These are phyloP conservation scores for Nothoprocta pentlandii DNA, from an alignment of 2,113 vertebrate species.

Conservation along the genomic window DNA sequence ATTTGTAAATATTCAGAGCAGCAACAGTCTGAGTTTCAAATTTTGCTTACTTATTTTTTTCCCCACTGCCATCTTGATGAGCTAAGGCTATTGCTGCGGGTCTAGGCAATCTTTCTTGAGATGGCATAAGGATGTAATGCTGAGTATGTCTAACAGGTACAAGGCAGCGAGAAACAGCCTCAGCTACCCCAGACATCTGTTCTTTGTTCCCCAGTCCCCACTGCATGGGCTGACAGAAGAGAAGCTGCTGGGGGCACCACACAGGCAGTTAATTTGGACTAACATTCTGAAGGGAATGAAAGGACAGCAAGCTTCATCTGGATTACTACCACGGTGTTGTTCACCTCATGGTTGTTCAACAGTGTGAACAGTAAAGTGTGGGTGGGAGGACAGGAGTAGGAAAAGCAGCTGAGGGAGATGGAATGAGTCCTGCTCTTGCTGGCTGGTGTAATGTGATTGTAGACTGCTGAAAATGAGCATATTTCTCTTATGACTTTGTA, in stretches of 20 bases:
- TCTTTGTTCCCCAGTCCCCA: neutral
- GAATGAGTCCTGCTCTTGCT: fast-evolving
- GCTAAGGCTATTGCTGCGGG: neutral
- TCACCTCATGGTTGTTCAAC: neutral
- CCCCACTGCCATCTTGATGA: fast-evolving
- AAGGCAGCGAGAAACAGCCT: neutral
- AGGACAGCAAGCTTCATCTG: neutral
- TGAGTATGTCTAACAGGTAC: neutral
- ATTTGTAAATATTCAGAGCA: conserved; percentile 1
- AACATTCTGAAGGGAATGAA: neutral
- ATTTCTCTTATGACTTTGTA: neutral
- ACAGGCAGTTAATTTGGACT: neutral
- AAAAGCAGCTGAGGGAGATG: neutral
- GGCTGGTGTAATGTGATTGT: neutral
- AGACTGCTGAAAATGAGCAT: neutral
- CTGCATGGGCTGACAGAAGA: fast-evolving
- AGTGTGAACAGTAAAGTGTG: neutral
- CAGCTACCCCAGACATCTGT: neutral
- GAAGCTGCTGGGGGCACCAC: neutral
- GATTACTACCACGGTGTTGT: neutral
- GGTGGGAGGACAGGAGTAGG: neutral
- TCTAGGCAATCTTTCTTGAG: neutral
- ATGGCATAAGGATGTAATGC: neutral
- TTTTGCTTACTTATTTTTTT: neutral
- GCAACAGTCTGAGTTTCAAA: neutral